phyloP scores from a whole-genome alignment of 2,888 invertebrate species.

The Eledona agricola region DNA sequence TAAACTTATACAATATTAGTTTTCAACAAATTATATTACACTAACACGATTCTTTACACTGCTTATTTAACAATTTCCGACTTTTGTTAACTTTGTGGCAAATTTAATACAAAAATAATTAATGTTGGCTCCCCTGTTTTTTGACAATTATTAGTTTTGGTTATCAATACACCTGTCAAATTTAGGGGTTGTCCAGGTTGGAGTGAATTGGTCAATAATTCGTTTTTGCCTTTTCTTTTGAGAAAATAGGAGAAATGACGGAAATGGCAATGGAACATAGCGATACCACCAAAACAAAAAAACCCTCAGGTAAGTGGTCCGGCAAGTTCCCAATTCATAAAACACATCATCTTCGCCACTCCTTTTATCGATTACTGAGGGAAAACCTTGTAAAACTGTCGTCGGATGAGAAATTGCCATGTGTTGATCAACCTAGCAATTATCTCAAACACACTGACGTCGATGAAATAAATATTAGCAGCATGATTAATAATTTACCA shows the following conservation, averaged over 20 bases:
- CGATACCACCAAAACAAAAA: slow-evolving; percentile 48
- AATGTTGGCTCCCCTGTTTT: slow-evolving; percentile 22
- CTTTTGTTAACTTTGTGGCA: no score
- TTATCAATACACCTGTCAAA: slow-evolving; percentile 7
- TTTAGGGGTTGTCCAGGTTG: slow-evolving; percentile 6
- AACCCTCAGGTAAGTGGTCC: slow-evolving; percentile 50
- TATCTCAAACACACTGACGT: slow-evolving; percentile 7
- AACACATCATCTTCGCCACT: slow-evolving; percentile 8
- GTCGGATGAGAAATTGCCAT: slow-evolving; percentile 25
- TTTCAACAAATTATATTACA: no score
- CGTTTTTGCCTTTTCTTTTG: neutral
- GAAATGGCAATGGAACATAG: slow-evolving; percentile 45
- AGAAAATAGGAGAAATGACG: neutral
- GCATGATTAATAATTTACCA: neutral
- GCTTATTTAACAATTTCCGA: no score
- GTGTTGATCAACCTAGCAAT: slow-evolving; percentile 23
- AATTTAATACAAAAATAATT: no score
- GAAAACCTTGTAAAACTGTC: slow-evolving; percentile 2
- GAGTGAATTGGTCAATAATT: slow-evolving; percentile 6
- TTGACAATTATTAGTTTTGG: slow-evolving; percentile 17
- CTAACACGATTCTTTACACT: no score
- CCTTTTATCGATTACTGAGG: slow-evolving; percentile 15
- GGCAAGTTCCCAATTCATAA: slow-evolving; percentile 1
- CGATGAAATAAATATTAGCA: slow-evolving; percentile 18
- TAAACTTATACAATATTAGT: no score